Conservation (phyloP, 2,888 invertebrate genomes). For the Coenonympha arcania region DNA sequence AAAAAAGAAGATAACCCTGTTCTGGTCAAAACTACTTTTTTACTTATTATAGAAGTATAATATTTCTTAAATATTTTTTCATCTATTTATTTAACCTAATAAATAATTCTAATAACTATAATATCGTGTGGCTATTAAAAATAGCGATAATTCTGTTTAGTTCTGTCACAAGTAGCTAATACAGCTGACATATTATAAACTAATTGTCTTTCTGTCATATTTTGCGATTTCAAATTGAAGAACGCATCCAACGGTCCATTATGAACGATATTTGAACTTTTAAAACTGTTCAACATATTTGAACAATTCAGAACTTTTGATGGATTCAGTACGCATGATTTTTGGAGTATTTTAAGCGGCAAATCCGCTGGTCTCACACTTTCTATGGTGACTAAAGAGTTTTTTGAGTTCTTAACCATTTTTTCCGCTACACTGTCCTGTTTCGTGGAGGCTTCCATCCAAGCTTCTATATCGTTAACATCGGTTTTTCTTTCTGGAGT, state of each 20-base stretch:
- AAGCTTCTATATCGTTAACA: constrained; percentile 22
- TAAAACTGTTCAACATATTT: background rate
- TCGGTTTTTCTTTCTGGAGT: constrained; percentile 12
- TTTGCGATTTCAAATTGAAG: background rate
- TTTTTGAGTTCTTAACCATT: background rate
- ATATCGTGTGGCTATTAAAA: no score
- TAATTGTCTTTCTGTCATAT: background rate
- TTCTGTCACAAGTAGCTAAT: background rate
- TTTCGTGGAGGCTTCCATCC: constrained; percentile 21
- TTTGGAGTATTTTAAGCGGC: background rate
- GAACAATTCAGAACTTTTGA: background rate
- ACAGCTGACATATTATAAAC: background rate
- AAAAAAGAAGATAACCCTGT: no score
- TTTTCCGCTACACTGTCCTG: background rate
- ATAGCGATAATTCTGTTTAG: background rate
- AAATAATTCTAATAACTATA: no score
- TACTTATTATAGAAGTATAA: no score
- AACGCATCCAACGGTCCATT: background rate
- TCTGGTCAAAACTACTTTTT: no score
- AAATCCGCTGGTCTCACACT: constrained; percentile 2
- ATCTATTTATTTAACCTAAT: background rate
- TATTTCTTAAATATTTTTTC: background rate
- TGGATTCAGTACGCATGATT: background rate
- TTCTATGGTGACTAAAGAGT: constrained; percentile 1
- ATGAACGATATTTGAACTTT: background rate